phyloP scores from a whole-genome alignment of 2,113 vertebrate genomes.

The Chrysemys picta region DNA sequence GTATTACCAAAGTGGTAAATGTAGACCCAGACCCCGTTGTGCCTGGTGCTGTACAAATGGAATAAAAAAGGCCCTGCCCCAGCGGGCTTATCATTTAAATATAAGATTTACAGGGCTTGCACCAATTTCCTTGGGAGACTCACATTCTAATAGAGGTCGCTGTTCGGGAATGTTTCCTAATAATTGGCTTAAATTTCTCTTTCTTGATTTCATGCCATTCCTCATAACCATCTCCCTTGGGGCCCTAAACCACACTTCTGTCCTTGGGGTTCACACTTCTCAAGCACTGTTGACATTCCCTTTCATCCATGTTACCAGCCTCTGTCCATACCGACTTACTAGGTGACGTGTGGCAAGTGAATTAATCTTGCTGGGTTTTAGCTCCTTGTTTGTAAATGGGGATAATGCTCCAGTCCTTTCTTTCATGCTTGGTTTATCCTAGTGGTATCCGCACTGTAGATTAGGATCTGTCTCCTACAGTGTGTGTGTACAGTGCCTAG shows the following conservation, averaged over 20 bases:
- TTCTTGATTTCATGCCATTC: not conserved
- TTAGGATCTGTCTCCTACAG: not conserved
- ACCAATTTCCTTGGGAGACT: not conserved
- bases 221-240: rapidly evolving
- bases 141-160: not conserved
- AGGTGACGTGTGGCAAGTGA: not conserved
- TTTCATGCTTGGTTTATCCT: not conserved
- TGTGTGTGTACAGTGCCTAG: not conserved
- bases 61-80: not conserved
- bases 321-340: too few relatives aligned
- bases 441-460: not conserved
- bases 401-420: not conserved
- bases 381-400: not conserved
- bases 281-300: not conserved
- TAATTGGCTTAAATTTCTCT: not conserved
- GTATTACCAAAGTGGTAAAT: not conserved
- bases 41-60: not conserved
- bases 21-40: not conserved
- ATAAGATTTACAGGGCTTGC: not conserved
- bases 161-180: not conserved
- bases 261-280: not conserved
- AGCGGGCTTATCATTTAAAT: not conserved
- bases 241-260: not conserved
- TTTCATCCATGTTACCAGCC: not conserved
- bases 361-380: not conserved